Conservation (phyloP, 2,888 invertebrate genomes). For the Melolontha melolontha region DNA sequence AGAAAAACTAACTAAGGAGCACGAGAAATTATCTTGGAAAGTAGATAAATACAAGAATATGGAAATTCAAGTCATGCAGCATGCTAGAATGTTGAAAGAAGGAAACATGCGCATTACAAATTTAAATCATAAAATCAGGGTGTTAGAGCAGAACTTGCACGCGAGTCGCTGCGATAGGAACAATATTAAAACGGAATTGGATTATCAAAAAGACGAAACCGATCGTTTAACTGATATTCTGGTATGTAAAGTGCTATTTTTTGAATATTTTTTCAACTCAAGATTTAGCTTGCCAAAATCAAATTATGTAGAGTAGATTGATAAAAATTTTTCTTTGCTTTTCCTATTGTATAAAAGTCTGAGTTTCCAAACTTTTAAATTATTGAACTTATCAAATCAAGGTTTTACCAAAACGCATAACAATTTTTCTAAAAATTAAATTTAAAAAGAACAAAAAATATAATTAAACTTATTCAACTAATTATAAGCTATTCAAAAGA, state of each 20-base stretch:
- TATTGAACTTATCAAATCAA: too few species aligned
- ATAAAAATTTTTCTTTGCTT: too few species aligned
- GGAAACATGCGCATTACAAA: conserved; percentile 46
- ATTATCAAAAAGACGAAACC: conserved; percentile 67
- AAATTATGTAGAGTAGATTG: too few species aligned
- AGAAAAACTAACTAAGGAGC: conserved; percentile 71
- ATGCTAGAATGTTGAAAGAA: conserved; percentile 43
- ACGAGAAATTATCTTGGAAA: conserved; percentile 60
- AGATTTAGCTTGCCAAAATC: too few species aligned
- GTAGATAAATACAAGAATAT: conserved; percentile 49
- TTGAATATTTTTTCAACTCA: too few species aligned
- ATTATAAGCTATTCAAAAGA: too few species aligned
- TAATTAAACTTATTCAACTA: too few species aligned
- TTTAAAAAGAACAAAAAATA: too few species aligned
- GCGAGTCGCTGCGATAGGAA: conserved; percentile 66
- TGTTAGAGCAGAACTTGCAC: conserved; percentile 71
- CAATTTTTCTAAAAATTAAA: too few species aligned
- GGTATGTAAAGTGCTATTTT: conserved; percentile 51
- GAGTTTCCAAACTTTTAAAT: too few species aligned
- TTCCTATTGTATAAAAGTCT: too few species aligned
- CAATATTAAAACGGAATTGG: conserved; percentile 65
- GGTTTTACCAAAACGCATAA: too few species aligned
- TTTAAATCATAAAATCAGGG: conserved; percentile 53
- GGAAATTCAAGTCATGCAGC: conserved; percentile 46
- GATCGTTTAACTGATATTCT: conserved; percentile 71